Percentiles rank a stretch among this genome's conserved stretches.
phyloP scores from a whole-genome alignment of 2,113 vertebrate genomes.

The Chlorodrepanis virens region DNA sequence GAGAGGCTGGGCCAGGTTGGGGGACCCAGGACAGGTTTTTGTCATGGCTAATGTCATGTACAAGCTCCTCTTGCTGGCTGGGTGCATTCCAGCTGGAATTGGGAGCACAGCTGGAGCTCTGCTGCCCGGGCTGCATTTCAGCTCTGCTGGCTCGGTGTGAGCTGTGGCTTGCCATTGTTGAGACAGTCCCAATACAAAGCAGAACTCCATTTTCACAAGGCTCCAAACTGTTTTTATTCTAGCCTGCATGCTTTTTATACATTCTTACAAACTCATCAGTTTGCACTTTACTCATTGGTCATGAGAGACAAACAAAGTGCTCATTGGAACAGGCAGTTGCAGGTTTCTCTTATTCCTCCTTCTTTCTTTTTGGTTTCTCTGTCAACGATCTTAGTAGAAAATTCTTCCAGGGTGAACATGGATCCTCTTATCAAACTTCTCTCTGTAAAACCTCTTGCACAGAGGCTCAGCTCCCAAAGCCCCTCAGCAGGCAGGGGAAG shows the following conservation, averaged over 20 bases:
- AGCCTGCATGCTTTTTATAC: not conserved
- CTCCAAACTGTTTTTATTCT: not conserved
- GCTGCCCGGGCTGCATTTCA: not conserved
- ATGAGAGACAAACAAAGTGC: not conserved
- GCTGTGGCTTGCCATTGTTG: not conserved
- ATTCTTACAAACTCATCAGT: not conserved
- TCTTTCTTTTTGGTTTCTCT: not conserved
- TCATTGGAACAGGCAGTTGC: not conserved
- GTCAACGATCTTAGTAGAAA: not conserved
- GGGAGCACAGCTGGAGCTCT: not conserved
- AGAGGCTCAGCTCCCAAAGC: not conserved
- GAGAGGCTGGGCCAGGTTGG: not conserved
- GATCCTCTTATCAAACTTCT: not conserved
- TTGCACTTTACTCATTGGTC: not conserved
- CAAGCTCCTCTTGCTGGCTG: not conserved
- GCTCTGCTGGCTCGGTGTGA: not conserved
- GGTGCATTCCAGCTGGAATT: not conserved
- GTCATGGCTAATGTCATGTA: not conserved
- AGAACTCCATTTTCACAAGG: not conserved
- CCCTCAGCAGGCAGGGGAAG: not conserved
- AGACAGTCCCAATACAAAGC: not conserved
- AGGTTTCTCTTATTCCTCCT: not conserved
- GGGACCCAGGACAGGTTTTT: not conserved
- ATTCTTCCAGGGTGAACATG: not conserved
- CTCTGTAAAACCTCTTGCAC: not conserved